Base-by-base conservation (phyloP, 2,113 vertebrate species). In the Micronycteris hirsuta region DNA sequence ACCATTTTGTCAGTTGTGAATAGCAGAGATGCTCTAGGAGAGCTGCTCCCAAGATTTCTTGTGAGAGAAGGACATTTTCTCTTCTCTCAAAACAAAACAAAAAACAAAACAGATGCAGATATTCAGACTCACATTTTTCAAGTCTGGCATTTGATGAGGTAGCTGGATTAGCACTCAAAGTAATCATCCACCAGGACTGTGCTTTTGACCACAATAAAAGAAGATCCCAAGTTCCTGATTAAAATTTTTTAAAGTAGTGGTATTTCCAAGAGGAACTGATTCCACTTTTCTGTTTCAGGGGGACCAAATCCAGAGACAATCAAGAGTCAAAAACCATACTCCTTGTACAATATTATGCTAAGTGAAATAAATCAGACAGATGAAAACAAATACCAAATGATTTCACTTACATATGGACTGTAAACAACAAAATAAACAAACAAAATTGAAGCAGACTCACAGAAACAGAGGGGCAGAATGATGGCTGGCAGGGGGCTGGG, bases 1-100 rank as follows among this genome's bases (percentile, higher is more conserved):
- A 74, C n/a, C 67, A 95, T 86, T 95, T 13, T 96, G 76, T 96
- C 56, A 92, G 28, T 47, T 73, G 67, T 95, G 63, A 97, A 88
- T 33, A 82, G 11, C 63, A 67, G 61, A 63, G 28, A 14, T 31
- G 63, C 49, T 80, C n/a, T 52, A 24, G 36, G 78, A 71, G 56
- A 92, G 61, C 47, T 78, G 61, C 28, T 97, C 49, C 87, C 38
- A 89, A 87, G 56, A 92, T 92, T 95, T 95, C 76, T 91, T 74
- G 74, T 70, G 67, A 93, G 73, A 76, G 47, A 94, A 70, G 63
- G 12, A 36, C 78, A 7, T 54, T 83, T 96, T 28, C 28, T 7
- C 1, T 76, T 36, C 19, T 73, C 36, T 78, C 28, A 84, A 16
- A 86, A n/a, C n/a, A n/a, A n/a, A n/a, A n/a, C n/a, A n/a, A n/a